Conservation (phyloP, 2,888 invertebrate genomes). For the Watsonalla binaria region DNA sequence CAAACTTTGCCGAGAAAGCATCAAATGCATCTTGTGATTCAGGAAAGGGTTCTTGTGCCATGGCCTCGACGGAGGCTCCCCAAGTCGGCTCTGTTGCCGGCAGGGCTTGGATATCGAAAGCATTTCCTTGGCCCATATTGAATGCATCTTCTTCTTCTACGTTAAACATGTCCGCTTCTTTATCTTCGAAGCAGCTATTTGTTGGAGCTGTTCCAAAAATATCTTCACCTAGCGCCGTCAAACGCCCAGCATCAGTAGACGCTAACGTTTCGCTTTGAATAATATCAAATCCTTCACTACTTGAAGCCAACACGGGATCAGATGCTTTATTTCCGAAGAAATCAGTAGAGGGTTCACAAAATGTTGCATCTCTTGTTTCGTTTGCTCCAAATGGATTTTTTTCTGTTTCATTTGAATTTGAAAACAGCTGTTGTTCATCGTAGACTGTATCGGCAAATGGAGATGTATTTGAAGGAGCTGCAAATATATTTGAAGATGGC, state of each 20-base stretch:
- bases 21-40: constrained; percentile 82
- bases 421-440: constrained; percentile 25
- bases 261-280: constrained; percentile 20
- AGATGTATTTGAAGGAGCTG: constrained; percentile 38
- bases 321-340: constrained; percentile 38
- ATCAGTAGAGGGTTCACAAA: constrained; percentile 24
- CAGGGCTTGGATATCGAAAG: constrained; percentile 19
- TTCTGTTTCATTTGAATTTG: constrained; percentile 31
- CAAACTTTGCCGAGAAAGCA: constrained; percentile 94
- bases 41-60: constrained; percentile 50
- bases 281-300: constrained; percentile 21
- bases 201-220: constrained; percentile 25
- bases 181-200: constrained; percentile 18
- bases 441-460: constrained; percentile 47
- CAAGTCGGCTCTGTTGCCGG: constrained; percentile 39
- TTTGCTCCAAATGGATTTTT: constrained; percentile 59
- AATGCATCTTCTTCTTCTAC: constrained; percentile 14
- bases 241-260: constrained; percentile 8
- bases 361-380: constrained; percentile 18
- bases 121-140: constrained; percentile 14
- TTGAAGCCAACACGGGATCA: constrained; percentile 29
- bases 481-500: constrained; percentile 27
- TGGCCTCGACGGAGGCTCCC: constrained; percentile 41
- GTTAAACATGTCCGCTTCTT: constrained; percentile 15
- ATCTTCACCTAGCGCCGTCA: constrained; percentile 20